These are phyloP conservation scores for Conus ventricosus DNA, from an alignment of 1,140 invertebrate species.

Conservation along the genomic window DNA sequence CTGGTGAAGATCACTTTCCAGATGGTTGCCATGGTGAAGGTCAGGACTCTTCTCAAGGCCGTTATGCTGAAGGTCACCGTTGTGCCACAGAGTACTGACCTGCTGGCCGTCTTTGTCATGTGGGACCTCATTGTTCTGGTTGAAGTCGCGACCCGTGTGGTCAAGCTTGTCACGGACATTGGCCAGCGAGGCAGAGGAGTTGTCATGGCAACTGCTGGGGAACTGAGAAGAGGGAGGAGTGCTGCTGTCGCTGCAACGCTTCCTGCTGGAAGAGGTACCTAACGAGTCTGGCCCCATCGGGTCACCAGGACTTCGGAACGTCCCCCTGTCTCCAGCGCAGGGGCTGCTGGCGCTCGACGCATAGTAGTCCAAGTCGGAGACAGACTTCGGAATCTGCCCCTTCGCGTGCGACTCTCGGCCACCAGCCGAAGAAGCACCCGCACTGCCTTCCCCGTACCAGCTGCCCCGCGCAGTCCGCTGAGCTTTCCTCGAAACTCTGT, in stretches of 20 bases:
- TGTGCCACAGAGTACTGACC: not conserved
- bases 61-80: not conserved
- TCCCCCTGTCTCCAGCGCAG: not conserved
- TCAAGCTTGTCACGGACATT: constrained; percentile 31
- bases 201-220: constrained; percentile 40
- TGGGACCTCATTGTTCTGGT: constrained; percentile 13
- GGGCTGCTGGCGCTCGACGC: constrained; percentile 30
- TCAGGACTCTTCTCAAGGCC: not conserved
- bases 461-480: constrained; percentile 40
- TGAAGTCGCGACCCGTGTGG: constrained; percentile 43
- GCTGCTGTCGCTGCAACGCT: constrained; percentile 39
- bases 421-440: not conserved
- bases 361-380: constrained; percentile 49
- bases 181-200: constrained; percentile 16
- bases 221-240: constrained; percentile 1
- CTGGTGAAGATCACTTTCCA: too few species aligned
- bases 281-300: not conserved
- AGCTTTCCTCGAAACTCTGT: constrained; percentile 13
- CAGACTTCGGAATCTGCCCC: not conserved
- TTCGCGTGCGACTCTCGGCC: not conserved
- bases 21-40: not conserved
- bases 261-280: not conserved
- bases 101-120: constrained; percentile 25
- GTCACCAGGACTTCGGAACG: not conserved
- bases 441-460: constrained; percentile 33